Evolutionary conservation across 2,888 invertebrate species (phyloP), one percentile per base, ranked within the genome.

Genomic region (Crematogaster levior): DNA sequence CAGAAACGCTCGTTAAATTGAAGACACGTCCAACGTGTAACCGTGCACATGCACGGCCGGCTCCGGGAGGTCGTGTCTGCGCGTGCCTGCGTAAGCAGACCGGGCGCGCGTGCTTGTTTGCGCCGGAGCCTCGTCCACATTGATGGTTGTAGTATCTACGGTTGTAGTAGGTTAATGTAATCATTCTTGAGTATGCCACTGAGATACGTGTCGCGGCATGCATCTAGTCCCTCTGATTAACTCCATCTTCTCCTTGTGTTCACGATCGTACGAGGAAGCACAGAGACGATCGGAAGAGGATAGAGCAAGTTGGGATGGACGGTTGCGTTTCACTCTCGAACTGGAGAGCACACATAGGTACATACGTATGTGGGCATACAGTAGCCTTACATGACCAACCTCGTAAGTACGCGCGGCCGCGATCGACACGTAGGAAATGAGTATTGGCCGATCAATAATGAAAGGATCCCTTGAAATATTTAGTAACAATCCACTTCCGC

Each of bases 181-280:
- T 93, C 91, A 93, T 91, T 92, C 82, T 86, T 85, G 89, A 91
- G 91, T 91, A 91, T 91, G 83, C 48, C 73, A 56, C 40, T 40
- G 83, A 79, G 73, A 85, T 92, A 93, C 92, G 92, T 92, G 93
- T 91, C 91, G 86, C 82, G 84, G 90, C 91, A 92, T 92, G 89
- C 89, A 89, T 86, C 89, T 86, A 75, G 48, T 43, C 68, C 56
- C 89, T 88, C 83, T 90, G 89, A 91, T 92, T 91, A 90, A 87
- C 91, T 90, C 89, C 88, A 82, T 90, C 85, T 84, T 74, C 86
- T 74, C 68, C 84, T 88, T 72, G 85, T 81, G 74, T 85, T 83
- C 83, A 84, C 84, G 86, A 89, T 87, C 84, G 83, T 81, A 43
- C 74, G 60, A 30, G 73, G 68, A 58, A 53, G 43, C 68, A 30